Base-by-base conservation (phyloP, 2,113 vertebrate genomes). In the Neofelis nebulosa region DNA sequence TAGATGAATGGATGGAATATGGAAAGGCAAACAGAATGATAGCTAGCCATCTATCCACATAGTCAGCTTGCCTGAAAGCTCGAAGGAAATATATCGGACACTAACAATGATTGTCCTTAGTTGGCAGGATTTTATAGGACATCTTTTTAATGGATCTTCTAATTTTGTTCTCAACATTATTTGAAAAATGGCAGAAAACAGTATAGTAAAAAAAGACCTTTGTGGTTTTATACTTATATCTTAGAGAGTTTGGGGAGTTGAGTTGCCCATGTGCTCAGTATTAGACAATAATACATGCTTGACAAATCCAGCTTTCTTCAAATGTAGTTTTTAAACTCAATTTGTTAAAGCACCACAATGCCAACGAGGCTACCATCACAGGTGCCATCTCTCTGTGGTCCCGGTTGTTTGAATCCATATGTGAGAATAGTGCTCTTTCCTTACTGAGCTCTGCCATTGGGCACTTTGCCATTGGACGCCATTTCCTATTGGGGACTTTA, bases 321-420 rank as follows among this genome's bases (percentile, higher is more conserved):
- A 55, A 61, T 21, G 31, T 23, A 31, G 41, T 18, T 48, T 65
- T 78, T 23, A 36, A 88, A 27, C 18, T 83, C 13, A 2, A 0
- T 52, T 63, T 78, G 2, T 82, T 88, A 57, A 33, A 29, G 27
- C 15, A 13, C 23, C 12, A 0, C 50, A 45, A 0, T 36, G 9
- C 19, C 10, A 25, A 6, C 0, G 11, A 52, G 16, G 27, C 50
- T 83, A 1, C 38, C 1, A 3, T 27, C 45, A 27, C 10, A 29
- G 36, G 36, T 6, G 11, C 4, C 16, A 0, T 4, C 38, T 50
- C 0, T 65, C 41, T n/a, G 29, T 2, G 19, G 45, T 7, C n/a
- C 23, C 2, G 2, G 16, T 55, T 12, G 3, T 29, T 79, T 79
- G 38, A 33, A 15, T 41, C n/a, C n/a, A 0, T 15, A 3, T 2